Evolutionary conservation across 2,113 vertebrate genomes (phyloP), one percentile per base, ranked within the genome.

Genomic region (Hypanus sabinus): DNA sequence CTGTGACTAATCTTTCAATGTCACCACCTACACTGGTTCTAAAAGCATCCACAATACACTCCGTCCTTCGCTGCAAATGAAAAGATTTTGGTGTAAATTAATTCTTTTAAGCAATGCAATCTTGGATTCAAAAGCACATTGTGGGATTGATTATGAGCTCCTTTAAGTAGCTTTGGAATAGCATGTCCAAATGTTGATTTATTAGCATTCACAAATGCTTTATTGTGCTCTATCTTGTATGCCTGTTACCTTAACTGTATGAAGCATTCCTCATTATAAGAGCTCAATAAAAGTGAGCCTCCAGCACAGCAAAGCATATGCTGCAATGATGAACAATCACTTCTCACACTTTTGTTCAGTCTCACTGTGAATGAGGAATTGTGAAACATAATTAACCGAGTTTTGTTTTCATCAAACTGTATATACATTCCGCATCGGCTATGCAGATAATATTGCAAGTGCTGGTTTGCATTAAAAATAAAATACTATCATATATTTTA

Each of bases 11-110:
- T 68, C 65, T 73, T 71, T 93, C 68, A 2, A 55, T 16, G 20
- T 27, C 22, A 12, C 68, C 36, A 73, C 68, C 91, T 55, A 46
- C 68, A 93, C 18, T 73, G 70, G 36, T 46, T 75, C 36, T 75
- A 75, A 93, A 93, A 30, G 36, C 33, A 93, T 27, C 27, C 36
- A 24, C 68, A 93, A 55, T 55, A 93, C 24, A 12, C 57, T 10
- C 68, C 27, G 68, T 55, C 70, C 24, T 93, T 73, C 68, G 27
- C 38, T 55, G 68, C 33, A 46, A 93, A 93, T 93, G 36, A 93
- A 93, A 93, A 75, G 91, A 73, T 93, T 93, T 73, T 38, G 38
- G 5, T 93, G 33, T 46, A 93, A 73, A 73, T 71, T 27, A 46
- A 36, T 55, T 73, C 36, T 71, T 73, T 46, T 55, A 73, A 75